Percentiles rank a stretch among this genome's conserved stretches.
phyloP scores from a whole-genome alignment of 2,888 invertebrate species.

The Drosophila ustulata region DNA sequence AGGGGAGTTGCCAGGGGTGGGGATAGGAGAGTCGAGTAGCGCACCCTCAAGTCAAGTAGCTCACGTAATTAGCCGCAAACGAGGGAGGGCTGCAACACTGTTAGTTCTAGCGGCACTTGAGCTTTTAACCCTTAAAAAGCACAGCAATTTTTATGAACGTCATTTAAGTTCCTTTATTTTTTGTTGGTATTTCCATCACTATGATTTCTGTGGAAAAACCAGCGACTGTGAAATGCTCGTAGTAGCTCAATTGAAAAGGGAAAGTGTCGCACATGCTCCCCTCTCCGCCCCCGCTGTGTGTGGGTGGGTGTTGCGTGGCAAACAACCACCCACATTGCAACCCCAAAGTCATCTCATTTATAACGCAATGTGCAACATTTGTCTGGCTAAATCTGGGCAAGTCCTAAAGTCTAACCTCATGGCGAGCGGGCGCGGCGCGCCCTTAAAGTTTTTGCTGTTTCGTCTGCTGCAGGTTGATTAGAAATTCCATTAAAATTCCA shows the following conservation, averaged over 20 bases:
- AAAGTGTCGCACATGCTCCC: conserved; percentile 64
- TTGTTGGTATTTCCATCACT: conserved; percentile 47
- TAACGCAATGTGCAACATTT: conserved; percentile 66
- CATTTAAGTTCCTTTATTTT: conserved; percentile 50
- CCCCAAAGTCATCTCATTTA: conserved; percentile 38
- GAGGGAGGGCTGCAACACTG: neutral
- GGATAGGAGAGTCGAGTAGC: conserved; percentile 17
- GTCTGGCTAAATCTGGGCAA: conserved; percentile 62
- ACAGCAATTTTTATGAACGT: conserved; percentile 49
- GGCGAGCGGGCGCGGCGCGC: conserved; percentile 53
- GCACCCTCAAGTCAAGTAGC: conserved; percentile 58
- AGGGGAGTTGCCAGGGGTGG: conserved; percentile 44
- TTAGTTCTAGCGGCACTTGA: conserved; percentile 32
- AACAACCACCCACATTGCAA: conserved; percentile 40
- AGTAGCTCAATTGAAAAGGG: conserved; percentile 72
- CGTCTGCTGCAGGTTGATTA: conserved; percentile 71
- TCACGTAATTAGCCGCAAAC: conserved; percentile 49
- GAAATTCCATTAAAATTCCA: conserved; percentile 80
- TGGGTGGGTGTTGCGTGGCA: conserved; percentile 14
- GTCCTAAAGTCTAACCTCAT: conserved; percentile 31
- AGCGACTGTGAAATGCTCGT: conserved; percentile 25
- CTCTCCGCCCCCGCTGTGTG: neutral
- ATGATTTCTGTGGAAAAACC: conserved; percentile 45
- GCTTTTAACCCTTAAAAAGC: conserved; percentile 65
- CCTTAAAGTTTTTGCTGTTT: conserved; percentile 36